Evolutionary conservation across 2,113 vertebrate genomes (phyloP), one percentile per base, ranked within the genome.

Genomic region (Oxyura jamaicensis): DNA sequence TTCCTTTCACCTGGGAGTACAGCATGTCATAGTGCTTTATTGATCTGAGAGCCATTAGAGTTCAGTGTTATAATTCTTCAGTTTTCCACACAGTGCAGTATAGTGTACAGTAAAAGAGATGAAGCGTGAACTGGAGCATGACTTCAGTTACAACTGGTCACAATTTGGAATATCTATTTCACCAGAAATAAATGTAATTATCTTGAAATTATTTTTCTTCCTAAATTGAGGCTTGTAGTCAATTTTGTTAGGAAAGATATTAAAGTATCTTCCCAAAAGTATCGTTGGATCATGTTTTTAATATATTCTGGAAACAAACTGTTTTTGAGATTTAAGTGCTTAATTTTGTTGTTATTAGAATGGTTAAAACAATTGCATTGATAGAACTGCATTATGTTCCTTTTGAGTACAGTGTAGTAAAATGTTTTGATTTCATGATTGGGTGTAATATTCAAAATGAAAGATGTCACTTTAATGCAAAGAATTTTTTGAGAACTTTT

Each of bases 1-100:
- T 95, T 92, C 94, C 89, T 95, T 97, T 97, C 91, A 96, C 83
- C 89, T 91, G 84, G 75, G 95, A 97, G 65, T 95, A 89, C 65
- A 96, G 60, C 63, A 67, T 97, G 78, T 91, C 96, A 85, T 23
- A 75, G 87, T 76, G 53, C n/a, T 91, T 94, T 97, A 97, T 90
- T 97, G 96, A 97, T 96, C 90, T 91, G 56, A 91, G 69, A 95
- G 76, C 84, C 89, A 52, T 85, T 93, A 79, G 73, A 93, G 35
- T 91, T 92, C 78, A 93, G 79, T 41, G 63, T 73, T 80, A 59
- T 66, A 92, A 93, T 74, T 83, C 81, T 77, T 31, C 65, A 35
- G 26, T 58, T 94, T 86, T 69, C 74, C 53, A 78, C 88, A 86
- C n/a, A 36, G 21, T 20, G 9, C 50, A 56, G 31, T 56, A 66